Base-by-base conservation (phyloP, 1,140 invertebrate genomes). In the Pectinophora gossypiella region DNA sequence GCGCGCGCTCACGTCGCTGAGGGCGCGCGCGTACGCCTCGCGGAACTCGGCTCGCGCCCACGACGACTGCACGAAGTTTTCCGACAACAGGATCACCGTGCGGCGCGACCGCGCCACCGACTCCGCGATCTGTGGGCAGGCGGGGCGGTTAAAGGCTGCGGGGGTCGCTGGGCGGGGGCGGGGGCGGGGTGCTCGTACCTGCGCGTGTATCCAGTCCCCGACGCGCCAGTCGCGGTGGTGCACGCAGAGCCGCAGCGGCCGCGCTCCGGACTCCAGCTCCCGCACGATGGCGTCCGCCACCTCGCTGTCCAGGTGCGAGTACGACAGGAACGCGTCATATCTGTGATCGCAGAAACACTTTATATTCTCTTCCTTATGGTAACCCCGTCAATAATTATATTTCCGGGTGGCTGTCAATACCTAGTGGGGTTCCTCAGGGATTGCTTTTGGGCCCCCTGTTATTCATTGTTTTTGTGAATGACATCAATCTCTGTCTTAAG, bases 31-130 rank as follows among this genome's bases (percentile, higher is more conserved):
- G 74, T 97, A 94, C 0, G 96, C 96, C 0, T 93, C 90, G 48
- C 92, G 90, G 73, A 97, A 96, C 80, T 97, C 96, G 81, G 95
- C 91, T 66, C 91, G 91, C 12, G 94, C 94, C 96, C 96, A 98
- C 20, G 93, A 89, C 56, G 95, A 97, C 57, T 92, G 89, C 9
- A 97, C 76, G 68, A 96, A 98, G 64, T 94, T 93, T 12, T 91
- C 90, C 0, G 96, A 96, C 0, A 98, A 72, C 0, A 98, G 89
- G 0, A 97, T 92, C 55, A 98, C 90, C 0, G 96, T 98, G 42
- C 96, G 89, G 55, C 92, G 89, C 0, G 95, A 96, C 12, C 92
- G 89, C 21, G 93, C 89, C 1, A 98, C 94, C 0, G 94, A 95
- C n/a, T 32, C 9, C n/a, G 27, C 27, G n/a, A 12, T 91, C 87